Percentiles rank a stretch among this genome's conserved stretches.
Evolutionary conservation across 2,888 invertebrate genomes (phyloP).

Genomic region (Hypomecis punctinalis): DNA sequence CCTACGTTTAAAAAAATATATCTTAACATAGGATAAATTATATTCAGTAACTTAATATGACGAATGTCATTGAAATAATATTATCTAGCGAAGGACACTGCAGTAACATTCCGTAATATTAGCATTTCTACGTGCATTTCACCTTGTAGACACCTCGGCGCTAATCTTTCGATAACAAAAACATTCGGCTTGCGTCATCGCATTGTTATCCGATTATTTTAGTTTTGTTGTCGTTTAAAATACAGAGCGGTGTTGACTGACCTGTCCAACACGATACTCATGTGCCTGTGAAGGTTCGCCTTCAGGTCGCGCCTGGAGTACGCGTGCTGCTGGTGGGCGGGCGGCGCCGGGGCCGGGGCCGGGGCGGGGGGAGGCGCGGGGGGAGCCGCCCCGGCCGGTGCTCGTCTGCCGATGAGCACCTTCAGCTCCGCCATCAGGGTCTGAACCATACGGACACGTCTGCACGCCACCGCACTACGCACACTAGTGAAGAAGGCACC

Average conservation of each 20-base stretch:
- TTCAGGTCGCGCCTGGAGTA: conserved; percentile 80
- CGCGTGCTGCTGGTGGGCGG: conserved; percentile 61
- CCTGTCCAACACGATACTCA: conserved; percentile 84
- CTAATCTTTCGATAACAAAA: conserved; percentile 22
- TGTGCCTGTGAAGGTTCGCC: conserved; percentile 82
- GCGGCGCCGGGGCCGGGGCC: conserved; percentile 43
- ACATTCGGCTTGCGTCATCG: conserved; percentile 15
- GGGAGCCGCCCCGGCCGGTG: conserved; percentile 67
- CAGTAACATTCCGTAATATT: conserved; percentile 5
- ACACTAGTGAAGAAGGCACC: conserved; percentile 72
- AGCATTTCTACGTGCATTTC: conserved; percentile 33
- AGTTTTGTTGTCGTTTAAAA: conserved; percentile 1
- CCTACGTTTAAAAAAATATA: no score
- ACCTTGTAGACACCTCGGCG: conserved; percentile 29
- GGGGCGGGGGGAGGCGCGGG: conserved; percentile 52
- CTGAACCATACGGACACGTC: conserved; percentile 83
- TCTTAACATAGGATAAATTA: no score
- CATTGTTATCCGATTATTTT: neutral
- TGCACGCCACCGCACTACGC: conserved; percentile 66
- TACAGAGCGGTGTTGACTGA: conserved; percentile 56
- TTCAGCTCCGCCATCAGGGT: conserved; percentile 82
- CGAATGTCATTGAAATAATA: conserved; percentile 11
- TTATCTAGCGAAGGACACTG: conserved; percentile 7
- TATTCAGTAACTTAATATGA: neutral
- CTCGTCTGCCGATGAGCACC: conserved; percentile 83